A percentile compares a stretch with the other conserved stretches of the same genome.
Evolutionary conservation across 2,888 invertebrate species (phyloP).

Genomic region (Hartigia nigra): DNA sequence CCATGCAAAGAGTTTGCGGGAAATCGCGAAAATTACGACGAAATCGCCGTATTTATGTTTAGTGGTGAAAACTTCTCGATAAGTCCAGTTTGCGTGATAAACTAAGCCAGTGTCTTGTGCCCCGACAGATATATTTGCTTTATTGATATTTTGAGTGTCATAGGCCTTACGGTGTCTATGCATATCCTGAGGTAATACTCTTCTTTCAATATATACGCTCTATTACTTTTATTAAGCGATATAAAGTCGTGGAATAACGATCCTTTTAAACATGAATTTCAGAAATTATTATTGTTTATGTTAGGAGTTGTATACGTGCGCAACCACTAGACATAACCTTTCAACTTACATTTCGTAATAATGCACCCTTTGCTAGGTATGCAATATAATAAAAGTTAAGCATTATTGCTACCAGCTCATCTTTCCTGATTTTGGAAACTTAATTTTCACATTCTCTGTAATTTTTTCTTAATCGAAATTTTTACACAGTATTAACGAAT

Average conservation of each 20-base stretch:
- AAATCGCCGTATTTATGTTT: conserved; percentile 40
- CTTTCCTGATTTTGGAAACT: neutral
- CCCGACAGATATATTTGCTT: conserved; percentile 54
- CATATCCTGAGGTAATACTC: conserved; percentile 58
- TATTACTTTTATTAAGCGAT: neutral
- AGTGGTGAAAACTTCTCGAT: conserved; percentile 33
- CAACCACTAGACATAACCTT: conserved; percentile 31
- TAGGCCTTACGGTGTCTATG: conserved; percentile 61
- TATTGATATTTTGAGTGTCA: conserved; percentile 62
- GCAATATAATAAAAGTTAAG: neutral
- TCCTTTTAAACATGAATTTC: neutral
- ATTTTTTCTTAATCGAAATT: neutral
- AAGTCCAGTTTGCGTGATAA: conserved; percentile 34
- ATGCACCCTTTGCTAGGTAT: conserved; percentile 14
- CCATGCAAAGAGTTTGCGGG: conserved; percentile 28
- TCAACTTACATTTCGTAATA: conserved; percentile 12
- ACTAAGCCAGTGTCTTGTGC: conserved; percentile 46
- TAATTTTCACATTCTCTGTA: neutral
- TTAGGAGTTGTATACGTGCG: conserved; percentile 27
- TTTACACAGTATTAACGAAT: neutral
- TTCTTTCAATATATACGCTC: conserved; percentile 1
- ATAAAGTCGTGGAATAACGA: neutral
- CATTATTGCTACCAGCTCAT: neutral
- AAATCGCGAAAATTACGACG: conserved; percentile 30
- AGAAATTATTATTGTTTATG: conserved; percentile 31